Percentiles rank a stretch among this genome's conserved stretches.
phyloP scores from a whole-genome alignment of 2,888 invertebrate species.

The Aradus depressus region DNA sequence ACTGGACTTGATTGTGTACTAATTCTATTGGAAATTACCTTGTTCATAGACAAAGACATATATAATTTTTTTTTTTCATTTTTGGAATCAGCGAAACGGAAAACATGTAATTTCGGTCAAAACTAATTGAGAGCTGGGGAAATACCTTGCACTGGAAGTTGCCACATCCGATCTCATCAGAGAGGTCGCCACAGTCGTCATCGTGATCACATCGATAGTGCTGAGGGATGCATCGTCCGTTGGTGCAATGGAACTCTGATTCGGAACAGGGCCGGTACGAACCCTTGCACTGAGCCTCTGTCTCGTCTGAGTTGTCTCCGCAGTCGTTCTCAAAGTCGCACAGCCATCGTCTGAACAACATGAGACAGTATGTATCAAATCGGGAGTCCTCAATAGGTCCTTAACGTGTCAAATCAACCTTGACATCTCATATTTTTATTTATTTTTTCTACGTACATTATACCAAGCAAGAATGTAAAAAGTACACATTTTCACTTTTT shows the following conservation, averaged over 20 bases:
- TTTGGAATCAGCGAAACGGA: too few species aligned
- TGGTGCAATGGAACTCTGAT: constrained; percentile 77
- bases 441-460: too few species aligned
- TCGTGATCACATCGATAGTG: constrained; percentile 93
- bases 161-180: constrained; percentile 76
- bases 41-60: too few species aligned
- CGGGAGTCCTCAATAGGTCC: too few species aligned
- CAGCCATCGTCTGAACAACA: constrained; percentile 56
- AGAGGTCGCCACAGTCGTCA: constrained; percentile 91
- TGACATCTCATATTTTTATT: too few species aligned
- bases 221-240: constrained; percentile 82
- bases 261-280: constrained; percentile 84
- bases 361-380: neutral
- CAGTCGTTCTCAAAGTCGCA: constrained; percentile 97
- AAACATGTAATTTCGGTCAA: too few species aligned
- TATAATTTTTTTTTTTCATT: too few species aligned
- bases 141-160: constrained; percentile 65
- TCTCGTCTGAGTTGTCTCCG: constrained; percentile 86
- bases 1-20: too few species aligned
- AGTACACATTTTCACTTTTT: too few species aligned
- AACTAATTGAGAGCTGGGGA: neutral
- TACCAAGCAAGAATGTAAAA: too few species aligned
- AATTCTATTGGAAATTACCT: too few species aligned
- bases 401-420: too few species aligned
- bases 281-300: constrained; percentile 66